A percentile compares a stretch with the other conserved stretches of the same genome.
Evolutionary conservation across 1,140 invertebrate species (phyloP).

Genomic region (Drosophila kohkoa): DNA sequence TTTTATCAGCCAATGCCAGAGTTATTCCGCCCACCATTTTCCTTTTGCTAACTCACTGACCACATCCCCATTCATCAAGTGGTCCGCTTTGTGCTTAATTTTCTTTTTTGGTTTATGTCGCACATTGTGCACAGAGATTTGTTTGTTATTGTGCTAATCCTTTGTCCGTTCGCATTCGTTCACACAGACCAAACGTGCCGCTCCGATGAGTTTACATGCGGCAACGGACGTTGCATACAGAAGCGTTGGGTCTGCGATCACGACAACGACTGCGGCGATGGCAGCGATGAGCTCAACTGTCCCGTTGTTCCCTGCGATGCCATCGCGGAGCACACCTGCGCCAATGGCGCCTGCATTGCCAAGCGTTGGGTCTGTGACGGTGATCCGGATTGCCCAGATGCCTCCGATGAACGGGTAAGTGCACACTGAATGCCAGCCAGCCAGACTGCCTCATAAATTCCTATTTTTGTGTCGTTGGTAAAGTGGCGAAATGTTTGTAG

Average conservation of each 20-base stretch:
- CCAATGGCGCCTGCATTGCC: slow-evolving; percentile 89
- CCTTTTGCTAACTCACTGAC: slow-evolving; percentile 35
- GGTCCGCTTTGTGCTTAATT: slow-evolving; percentile 42
- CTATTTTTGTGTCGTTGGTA: slow-evolving; percentile 36
- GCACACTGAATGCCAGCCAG: not conserved
- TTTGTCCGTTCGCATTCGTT: slow-evolving; percentile 44
- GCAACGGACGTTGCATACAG: slow-evolving; percentile 95
- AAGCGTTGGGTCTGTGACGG: slow-evolving; percentile 94
- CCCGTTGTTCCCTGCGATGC: slow-evolving; percentile 88
- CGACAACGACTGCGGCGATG: slow-evolving; percentile 94
- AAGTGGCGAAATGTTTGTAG: slow-evolving; percentile 35
- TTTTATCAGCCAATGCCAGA: slow-evolving; percentile 25
- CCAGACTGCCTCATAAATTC: slow-evolving; percentile 61
- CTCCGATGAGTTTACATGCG: slow-evolving; percentile 95
- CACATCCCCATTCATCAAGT: slow-evolving; percentile 42
- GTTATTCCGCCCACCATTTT: not conserved
- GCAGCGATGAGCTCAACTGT: slow-evolving; percentile 92
- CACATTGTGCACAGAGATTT: slow-evolving; percentile 5
- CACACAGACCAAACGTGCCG: slow-evolving; percentile 91
- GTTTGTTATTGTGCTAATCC: slow-evolving; percentile 24
- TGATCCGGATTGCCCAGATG: slow-evolving; percentile 92
- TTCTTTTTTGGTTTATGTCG: slow-evolving; percentile 38
- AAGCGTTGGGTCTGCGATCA: slow-evolving; percentile 94
- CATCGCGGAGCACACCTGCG: slow-evolving; percentile 90
- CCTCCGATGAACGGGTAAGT: slow-evolving; percentile 91